Percentiles rank a stretch among this genome's conserved stretches.
Conservation (phyloP, 1,140 invertebrate species). For the Leptopilina boulardi region DNA sequence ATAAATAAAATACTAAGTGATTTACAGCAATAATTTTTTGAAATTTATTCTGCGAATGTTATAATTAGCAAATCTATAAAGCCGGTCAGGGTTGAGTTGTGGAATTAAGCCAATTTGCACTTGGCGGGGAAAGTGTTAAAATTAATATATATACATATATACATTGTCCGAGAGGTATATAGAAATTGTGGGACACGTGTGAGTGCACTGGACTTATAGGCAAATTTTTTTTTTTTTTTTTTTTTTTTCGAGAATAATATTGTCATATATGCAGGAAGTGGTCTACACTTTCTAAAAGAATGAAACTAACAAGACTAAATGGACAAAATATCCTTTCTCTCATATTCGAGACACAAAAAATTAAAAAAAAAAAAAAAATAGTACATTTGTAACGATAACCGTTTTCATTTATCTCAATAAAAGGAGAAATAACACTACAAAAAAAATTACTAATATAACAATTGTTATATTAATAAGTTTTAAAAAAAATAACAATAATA, state of each 20-base stretch:
- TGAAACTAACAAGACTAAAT: neutral
- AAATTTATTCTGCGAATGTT: neutral
- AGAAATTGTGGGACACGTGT: neutral
- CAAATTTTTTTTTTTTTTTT: no score
- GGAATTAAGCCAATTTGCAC: conserved; percentile 10
- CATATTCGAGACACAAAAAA: no score
- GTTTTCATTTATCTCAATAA: no score
- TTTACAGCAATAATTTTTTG: neutral
- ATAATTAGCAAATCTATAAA: neutral
- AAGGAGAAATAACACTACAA: no score
- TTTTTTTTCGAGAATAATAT: neutral
- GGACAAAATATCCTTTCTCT: neutral
- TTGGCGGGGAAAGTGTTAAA: neutral
- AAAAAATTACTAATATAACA: no score
- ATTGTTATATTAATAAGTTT: no score
- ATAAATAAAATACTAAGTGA: neutral
- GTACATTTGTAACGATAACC: no score
- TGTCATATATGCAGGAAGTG: no score
- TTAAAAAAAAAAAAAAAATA: no score
- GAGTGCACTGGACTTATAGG: neutral
- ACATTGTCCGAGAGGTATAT: no score
- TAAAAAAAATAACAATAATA: no score
- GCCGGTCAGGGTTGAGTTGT: conserved; percentile 21
- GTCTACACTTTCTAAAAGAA: conserved; percentile 11
- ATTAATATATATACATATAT: neutral